phyloP scores from a whole-genome alignment of 1,140 invertebrate species.

The Limonius californicus region DNA sequence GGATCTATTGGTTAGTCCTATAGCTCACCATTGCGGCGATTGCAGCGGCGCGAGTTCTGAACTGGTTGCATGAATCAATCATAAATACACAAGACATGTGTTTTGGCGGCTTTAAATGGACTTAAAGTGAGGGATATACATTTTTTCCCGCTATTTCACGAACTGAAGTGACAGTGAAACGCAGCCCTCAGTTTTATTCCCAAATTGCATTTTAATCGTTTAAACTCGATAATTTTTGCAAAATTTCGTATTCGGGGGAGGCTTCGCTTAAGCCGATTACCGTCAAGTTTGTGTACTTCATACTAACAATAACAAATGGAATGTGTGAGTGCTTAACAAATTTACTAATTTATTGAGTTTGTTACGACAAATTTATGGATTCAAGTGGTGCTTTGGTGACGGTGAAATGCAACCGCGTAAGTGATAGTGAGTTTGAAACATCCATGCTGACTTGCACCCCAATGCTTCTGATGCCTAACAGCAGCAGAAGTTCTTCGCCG shows the following conservation, averaged over 20 bases:
- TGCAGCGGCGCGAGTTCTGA: conserved; percentile 22
- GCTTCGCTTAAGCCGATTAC: too few relatives aligned
- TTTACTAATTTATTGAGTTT: too few relatives aligned
- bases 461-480: conserved; percentile 29
- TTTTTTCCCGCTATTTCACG: too few relatives aligned
- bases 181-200: too few relatives aligned
- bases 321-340: too few relatives aligned
- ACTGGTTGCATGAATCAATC: conserved; percentile 21
- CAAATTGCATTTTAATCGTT: too few relatives aligned
- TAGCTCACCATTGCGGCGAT: conserved; percentile 26
- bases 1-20: conserved; percentile 26
- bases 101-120: not conserved
- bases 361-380: too few relatives aligned
- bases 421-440: not conserved
- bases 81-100: conserved; percentile 12
- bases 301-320: too few relatives aligned
- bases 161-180: too few relatives aligned
- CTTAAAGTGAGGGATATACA: not conserved
- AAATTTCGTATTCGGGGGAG: too few relatives aligned
- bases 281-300: too few relatives aligned
- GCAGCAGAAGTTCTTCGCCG: conserved; percentile 22
- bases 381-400: conserved; percentile 8
- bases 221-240: too few relatives aligned
- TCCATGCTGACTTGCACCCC: conserved; percentile 8
- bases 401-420: conserved; percentile 2